Evolutionary conservation across 1,140 invertebrate genomes (phyloP).

Genomic region (Drosophila nebulosa): DNA sequence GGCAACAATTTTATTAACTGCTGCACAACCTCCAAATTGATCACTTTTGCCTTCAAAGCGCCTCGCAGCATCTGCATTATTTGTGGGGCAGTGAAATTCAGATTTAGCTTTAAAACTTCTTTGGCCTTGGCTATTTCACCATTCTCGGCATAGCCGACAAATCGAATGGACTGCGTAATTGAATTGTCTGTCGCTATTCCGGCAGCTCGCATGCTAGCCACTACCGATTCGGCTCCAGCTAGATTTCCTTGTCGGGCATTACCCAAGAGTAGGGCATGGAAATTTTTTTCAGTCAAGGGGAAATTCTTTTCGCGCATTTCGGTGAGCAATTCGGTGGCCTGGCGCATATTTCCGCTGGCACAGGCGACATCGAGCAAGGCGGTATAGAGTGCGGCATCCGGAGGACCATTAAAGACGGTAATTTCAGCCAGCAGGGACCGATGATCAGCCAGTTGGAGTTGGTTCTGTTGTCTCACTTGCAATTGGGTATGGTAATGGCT

Average conservation of each 20-base stretch:
- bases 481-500: slow-evolving; percentile 55
- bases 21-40: slow-evolving; percentile 29
- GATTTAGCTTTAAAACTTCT: slow-evolving; percentile 33
- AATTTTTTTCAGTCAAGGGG: slow-evolving; percentile 82
- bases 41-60: slow-evolving; percentile 7
- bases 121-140: slow-evolving; percentile 47
- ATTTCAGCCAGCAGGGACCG: slow-evolving; percentile 58
- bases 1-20: slow-evolving; percentile 53
- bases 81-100: slow-evolving; percentile 44
- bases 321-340: slow-evolving; percentile 81
- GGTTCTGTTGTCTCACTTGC: slow-evolving; percentile 59
- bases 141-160: slow-evolving; percentile 82
- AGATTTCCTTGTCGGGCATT: slow-evolving; percentile 81
- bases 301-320: slow-evolving; percentile 82
- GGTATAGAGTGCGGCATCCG: slow-evolving; percentile 50
- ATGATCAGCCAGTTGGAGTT: slow-evolving; percentile 43
- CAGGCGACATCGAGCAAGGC: slow-evolving; percentile 80
- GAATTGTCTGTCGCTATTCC: slow-evolving; percentile 50
- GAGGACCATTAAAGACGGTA: slow-evolving; percentile 33
- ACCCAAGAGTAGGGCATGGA: slow-evolving; percentile 82
- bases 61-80: slow-evolving; percentile 60
- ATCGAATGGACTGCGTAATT: slow-evolving; percentile 82
- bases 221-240: slow-evolving; percentile 58
- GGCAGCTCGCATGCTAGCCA: slow-evolving; percentile 80
- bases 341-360: slow-evolving; percentile 82